phyloP scores from a whole-genome alignment of 1,140 invertebrate genomes.

The Papilio xuthus region DNA sequence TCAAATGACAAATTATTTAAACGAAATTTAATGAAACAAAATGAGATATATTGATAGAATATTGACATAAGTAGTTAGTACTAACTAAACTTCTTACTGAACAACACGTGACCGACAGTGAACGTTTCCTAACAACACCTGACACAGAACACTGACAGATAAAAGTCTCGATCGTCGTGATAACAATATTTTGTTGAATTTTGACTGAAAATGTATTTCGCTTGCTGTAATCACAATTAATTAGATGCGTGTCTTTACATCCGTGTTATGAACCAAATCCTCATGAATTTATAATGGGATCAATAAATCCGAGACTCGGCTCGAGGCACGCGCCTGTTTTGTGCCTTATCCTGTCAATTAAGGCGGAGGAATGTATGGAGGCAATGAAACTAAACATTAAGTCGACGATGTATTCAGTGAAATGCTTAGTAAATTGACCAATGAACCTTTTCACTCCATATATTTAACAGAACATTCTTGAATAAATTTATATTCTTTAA shows the following conservation, averaged over 20 bases:
- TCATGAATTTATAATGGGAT: slow-evolving; percentile 10
- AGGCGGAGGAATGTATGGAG: neutral
- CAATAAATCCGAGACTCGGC: neutral
- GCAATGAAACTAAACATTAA: neutral
- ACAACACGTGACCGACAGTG: neutral
- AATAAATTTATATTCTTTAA: too few relatives aligned
- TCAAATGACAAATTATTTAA: neutral
- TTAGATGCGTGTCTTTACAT: neutral
- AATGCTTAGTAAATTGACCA: too few relatives aligned
- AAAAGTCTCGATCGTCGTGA: neutral
- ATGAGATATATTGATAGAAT: too few relatives aligned
- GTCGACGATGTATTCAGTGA: neutral
- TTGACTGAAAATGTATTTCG: neutral
- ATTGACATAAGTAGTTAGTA: too few relatives aligned
- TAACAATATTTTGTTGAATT: neutral
- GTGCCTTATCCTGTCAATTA: neutral
- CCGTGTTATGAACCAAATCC: neutral
- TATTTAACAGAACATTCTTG: too few relatives aligned
- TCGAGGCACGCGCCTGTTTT: neutral
- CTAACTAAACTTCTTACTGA: too few relatives aligned
- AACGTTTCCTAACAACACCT: neutral
- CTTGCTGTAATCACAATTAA: neutral
- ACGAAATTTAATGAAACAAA: neutral
- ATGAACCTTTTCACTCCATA: too few relatives aligned
- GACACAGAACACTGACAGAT: too few relatives aligned